Percentiles rank a stretch among this genome's conserved stretches.
Conservation (phyloP, 2,888 invertebrate species). For the Lasioglossum leucozonium region DNA sequence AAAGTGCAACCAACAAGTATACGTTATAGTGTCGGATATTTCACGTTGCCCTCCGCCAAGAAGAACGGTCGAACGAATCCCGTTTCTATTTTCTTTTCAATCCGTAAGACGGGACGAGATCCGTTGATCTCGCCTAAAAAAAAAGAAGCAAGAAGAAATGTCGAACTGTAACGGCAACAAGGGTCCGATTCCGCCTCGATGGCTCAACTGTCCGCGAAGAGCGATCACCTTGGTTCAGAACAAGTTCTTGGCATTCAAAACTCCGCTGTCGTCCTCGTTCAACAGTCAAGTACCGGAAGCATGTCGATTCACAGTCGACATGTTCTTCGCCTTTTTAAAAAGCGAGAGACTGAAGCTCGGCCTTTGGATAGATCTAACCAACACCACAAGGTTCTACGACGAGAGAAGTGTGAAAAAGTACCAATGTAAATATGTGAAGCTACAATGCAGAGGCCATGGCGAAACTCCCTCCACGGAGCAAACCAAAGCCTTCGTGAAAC, state of each 20-base stretch:
- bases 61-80: not conserved
- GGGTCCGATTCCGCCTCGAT: constrained; percentile 91
- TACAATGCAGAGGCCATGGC: constrained; percentile 96
- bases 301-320: constrained; percentile 93
- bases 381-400: constrained; percentile 96
- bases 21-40: constrained; percentile 26
- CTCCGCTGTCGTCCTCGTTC: constrained; percentile 93
- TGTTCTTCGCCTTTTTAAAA: constrained; percentile 93
- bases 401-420: constrained; percentile 90
- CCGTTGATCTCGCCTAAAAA: not conserved
- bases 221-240: constrained; percentile 89
- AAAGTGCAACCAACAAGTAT: constrained; percentile 5
- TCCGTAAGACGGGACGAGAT: not conserved
- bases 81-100: not conserved
- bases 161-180: constrained; percentile 72
- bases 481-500: constrained; percentile 91
- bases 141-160: constrained; percentile 58
- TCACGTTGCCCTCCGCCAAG: not conserved
- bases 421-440: constrained; percentile 93
- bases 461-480: constrained; percentile 96
- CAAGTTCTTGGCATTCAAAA: constrained; percentile 97
- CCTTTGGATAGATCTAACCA: constrained; percentile 98
- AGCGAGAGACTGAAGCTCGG: constrained; percentile 94
- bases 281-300: constrained; percentile 93
- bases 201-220: constrained; percentile 95